Conservation (phyloP, 2,113 vertebrate genomes). For the Microtus oregoni region DNA sequence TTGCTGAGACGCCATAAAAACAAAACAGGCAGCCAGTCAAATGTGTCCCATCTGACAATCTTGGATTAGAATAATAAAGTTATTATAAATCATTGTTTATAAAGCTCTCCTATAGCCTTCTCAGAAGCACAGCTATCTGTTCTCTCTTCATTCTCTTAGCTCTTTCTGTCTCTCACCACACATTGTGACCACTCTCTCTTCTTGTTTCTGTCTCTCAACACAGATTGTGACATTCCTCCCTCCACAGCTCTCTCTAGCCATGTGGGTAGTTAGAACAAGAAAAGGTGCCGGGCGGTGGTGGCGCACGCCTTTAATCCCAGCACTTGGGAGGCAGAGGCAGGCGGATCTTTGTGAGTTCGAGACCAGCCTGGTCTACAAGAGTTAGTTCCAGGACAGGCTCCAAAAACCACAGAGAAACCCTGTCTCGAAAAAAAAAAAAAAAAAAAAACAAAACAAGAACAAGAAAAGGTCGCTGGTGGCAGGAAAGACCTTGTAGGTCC, state of each 20-base stretch:
- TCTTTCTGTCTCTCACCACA: conserved; percentile 8
- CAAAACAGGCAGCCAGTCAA: background rate
- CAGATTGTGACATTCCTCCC: background rate
- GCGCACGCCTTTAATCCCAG: too few species aligned
- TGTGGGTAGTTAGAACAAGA: background rate
- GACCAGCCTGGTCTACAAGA: too few species aligned
- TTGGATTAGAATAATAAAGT: conserved; percentile 27
- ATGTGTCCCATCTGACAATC: background rate
- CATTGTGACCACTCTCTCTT: background rate
- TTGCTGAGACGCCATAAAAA: background rate
- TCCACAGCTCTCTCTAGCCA: background rate
- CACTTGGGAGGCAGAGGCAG: too few species aligned
- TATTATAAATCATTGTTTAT: conserved; percentile 50
- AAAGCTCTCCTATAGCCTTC: background rate
- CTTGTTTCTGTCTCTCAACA: conserved; percentile 9
- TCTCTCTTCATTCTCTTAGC: background rate
- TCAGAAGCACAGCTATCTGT: background rate
- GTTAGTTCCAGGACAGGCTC: too few species aligned
- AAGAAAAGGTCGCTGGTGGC: background rate
- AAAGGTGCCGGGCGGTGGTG: too few species aligned
- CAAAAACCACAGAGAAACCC: too few species aligned
- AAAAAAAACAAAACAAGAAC: too few species aligned
- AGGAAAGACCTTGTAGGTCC: background rate
- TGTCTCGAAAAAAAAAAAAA: too few species aligned
- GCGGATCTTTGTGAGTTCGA: too few species aligned